Percentiles rank a stretch among this genome's conserved stretches.
Evolutionary conservation across 2,888 invertebrate genomes (phyloP).

Genomic region (Arge pagana): DNA sequence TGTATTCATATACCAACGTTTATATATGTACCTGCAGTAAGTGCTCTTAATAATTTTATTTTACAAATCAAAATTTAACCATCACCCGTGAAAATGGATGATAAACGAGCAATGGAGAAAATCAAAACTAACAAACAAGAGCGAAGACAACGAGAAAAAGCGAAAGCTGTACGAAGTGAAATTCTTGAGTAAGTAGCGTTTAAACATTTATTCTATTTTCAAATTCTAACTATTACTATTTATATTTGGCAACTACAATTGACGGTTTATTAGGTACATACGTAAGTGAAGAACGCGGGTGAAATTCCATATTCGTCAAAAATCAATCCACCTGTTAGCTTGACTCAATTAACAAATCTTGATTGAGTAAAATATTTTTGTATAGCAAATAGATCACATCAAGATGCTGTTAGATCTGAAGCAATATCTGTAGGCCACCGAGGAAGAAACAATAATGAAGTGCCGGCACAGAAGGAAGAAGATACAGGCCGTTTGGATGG

Average conservation of each 20-base stretch:
- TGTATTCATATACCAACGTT: neutral
- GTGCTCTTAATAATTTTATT: neutral
- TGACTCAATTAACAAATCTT: constrained; percentile 1
- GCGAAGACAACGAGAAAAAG: constrained; percentile 3
- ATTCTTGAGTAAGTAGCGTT: neutral
- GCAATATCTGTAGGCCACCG: neutral
- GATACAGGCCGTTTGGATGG: neutral
- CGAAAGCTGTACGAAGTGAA: neutral
- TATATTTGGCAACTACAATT: neutral
- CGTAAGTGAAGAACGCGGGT: neutral
- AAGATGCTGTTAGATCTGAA: neutral
- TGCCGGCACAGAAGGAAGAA: constrained; percentile 1
- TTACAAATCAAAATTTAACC: too few species aligned
- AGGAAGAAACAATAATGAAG: constrained; percentile 4
- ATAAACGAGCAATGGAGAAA: neutral
- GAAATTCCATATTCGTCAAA: neutral
- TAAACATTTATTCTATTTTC: neutral
- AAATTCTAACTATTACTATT: neutral
- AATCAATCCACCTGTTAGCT: neutral
- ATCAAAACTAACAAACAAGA: neutral
- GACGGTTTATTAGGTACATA: neutral
- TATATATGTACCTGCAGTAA: neutral
- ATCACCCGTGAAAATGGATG: neutral
- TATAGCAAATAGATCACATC: neutral
- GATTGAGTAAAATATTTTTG: neutral